Evolutionary conservation across 1,140 invertebrate species (phyloP).

Genomic region (Heliconius himera): DNA sequence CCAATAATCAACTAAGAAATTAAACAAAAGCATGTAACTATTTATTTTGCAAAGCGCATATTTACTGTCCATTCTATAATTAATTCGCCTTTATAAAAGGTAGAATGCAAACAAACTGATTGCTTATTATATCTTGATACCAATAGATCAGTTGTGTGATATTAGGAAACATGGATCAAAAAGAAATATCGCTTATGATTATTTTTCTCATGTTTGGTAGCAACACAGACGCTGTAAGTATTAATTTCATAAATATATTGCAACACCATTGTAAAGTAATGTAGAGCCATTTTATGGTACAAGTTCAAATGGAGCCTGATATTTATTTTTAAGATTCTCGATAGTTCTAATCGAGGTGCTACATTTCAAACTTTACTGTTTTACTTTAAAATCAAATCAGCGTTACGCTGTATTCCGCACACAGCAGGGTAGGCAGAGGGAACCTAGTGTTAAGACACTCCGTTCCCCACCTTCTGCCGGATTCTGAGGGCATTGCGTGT

Average conservation of each 20-base stretch:
- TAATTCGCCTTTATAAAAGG: slow-evolving; percentile 38
- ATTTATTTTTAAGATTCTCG: too few species aligned
- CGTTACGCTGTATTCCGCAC: too few species aligned
- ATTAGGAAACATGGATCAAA: slow-evolving; percentile 33
- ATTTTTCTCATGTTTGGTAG: slow-evolving; percentile 37
- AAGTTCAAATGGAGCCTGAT: too few species aligned
- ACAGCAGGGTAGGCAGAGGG: too few species aligned
- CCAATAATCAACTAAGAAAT: background rate
- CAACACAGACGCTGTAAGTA: slow-evolving; percentile 43
- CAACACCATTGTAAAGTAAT: background rate
- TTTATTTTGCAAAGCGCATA: slow-evolving; percentile 22
- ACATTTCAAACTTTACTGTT: too few species aligned
- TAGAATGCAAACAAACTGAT: background rate
- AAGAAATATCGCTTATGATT: slow-evolving; percentile 37
- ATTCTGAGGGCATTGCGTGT: too few species aligned
- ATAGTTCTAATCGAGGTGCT: too few species aligned
- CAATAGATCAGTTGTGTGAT: background rate
- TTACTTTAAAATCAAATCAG: background rate
- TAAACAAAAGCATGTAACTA: background rate
- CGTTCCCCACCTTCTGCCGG: too few species aligned
- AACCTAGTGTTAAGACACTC: too few species aligned
- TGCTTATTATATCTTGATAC: background rate
- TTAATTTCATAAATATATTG: background rate
- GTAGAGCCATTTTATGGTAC: background rate
- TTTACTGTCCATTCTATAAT: slow-evolving; percentile 34